These are phyloP conservation scores for Excalfactoria chinensis DNA, from an alignment of 2,113 vertebrate genomes.

Conservation along the genomic window DNA sequence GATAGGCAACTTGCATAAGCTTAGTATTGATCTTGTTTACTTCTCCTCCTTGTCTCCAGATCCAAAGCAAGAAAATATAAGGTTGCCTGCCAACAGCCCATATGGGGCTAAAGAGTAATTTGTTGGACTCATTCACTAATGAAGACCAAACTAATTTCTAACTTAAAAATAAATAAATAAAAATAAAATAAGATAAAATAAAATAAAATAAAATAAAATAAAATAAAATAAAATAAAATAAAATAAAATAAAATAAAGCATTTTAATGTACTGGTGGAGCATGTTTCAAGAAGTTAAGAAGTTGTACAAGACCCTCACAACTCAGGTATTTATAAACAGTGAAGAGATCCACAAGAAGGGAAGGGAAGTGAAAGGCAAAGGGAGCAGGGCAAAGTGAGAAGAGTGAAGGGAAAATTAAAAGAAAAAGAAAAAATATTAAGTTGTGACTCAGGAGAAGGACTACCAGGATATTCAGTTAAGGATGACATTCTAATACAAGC, in stretches of 20 bases:
- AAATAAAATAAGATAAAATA: no score
- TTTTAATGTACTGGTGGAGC: accelerated
- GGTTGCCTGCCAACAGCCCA: neutral
- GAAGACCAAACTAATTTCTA: neutral
- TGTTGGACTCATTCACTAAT: neutral
- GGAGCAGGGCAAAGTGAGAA: no score
- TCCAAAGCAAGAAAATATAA: neutral
- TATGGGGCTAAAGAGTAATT: neutral
- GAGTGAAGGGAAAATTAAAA: no score
- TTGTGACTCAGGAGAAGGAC: slow-evolving; percentile 18
- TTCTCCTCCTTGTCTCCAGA: neutral
- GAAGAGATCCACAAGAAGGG: neutral
- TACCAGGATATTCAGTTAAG: slow-evolving; percentile 4
- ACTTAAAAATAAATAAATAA: neutral
- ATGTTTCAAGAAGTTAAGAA: neutral
- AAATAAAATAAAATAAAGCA: no score
- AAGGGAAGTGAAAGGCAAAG: neutral
- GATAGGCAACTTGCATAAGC: neutral
- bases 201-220: no score
- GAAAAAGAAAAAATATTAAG: neutral
- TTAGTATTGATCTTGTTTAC: neutral
- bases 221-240: no score
- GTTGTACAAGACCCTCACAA: no score
- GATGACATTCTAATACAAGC: neutral
- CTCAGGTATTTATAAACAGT: no score